A percentile compares a stretch with the other conserved stretches of the same genome.
phyloP scores from a whole-genome alignment of 2,113 vertebrate genomes.

The Cathartes aura region DNA sequence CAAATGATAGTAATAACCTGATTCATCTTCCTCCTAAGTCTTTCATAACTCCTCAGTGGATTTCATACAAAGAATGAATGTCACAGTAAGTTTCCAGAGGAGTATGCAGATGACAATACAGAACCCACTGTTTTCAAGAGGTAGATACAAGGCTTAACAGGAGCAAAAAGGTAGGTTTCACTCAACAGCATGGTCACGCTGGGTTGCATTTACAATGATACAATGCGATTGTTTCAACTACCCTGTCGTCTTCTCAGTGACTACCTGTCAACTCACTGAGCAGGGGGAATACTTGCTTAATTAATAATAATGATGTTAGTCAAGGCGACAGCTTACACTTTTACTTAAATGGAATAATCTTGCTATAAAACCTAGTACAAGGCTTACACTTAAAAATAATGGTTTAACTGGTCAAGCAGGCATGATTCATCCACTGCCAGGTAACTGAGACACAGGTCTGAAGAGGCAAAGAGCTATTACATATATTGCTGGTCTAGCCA shows the following conservation, averaged over 20 bases:
- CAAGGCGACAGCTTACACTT: background rate
- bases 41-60: background rate
- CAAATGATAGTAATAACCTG: background rate
- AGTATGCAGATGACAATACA: background rate
- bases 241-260: background rate
- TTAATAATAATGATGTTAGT: background rate
- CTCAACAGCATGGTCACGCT: background rate
- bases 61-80: background rate
- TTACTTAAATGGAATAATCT: background rate
- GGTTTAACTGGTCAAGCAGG: background rate
- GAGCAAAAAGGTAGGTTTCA: background rate
- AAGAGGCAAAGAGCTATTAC: background rate
- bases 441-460: background rate
- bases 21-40: background rate
- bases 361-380: background rate
- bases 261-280: background rate
- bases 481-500: background rate
- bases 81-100: background rate
- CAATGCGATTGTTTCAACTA: background rate
- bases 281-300: background rate
- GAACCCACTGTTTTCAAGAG: slow-evolving; percentile 3
- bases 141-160: background rate
- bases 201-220: background rate
- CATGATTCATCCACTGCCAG: background rate
- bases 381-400: background rate